Base-by-base conservation (phyloP, 2,888 invertebrate genomes). In the Melipona bicolor region DNA sequence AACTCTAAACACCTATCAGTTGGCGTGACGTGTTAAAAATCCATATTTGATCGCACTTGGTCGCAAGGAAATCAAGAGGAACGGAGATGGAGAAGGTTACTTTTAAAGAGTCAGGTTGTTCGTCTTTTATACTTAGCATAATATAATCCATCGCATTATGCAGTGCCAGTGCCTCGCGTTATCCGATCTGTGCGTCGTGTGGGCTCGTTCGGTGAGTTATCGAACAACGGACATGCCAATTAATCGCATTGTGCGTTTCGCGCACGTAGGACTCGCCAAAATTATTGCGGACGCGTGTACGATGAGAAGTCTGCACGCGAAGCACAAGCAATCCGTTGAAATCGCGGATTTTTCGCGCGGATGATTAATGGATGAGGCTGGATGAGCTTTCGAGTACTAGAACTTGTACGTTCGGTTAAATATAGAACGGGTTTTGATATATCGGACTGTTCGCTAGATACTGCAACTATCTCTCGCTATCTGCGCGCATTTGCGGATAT, bases 181-280 rank as follows among this genome's bases (percentile, higher is more conserved):
- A 80, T 74, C 65, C 69, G 59, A 76, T 85, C 61, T 70, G 50
- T 21, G 54, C 52, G 61, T 67, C 70, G 64, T 50, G 79, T 67
- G 62, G 78, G 79, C 76, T 81, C 71, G 68, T 56, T 75, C 85
- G 67, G 67, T 82, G 64, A 82, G 50, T 59, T 73, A 82, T 82
- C 67, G 65, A 59, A 24, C 36, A 52, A 79, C 15, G 50, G 69
- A 71, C 74, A 70, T 73, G 70, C 36, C 62, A 85, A 86, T 85
- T 82, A 81, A 76, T 74, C 54, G 75, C 64, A 78, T 76, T 72
- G 64, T 85, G 59, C n/a, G 64, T 74, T 74, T 79, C 70, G 43
- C 56, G 56, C 73, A 76, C 73, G 56, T 56, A 56, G 36, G 70
- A 75, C 83, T 79, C 73, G 76, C 71, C 64, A 67, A 79, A 82